Evolutionary conservation across 1,140 invertebrate species (phyloP).

Genomic region (Diabrotica undecimpunctata): DNA sequence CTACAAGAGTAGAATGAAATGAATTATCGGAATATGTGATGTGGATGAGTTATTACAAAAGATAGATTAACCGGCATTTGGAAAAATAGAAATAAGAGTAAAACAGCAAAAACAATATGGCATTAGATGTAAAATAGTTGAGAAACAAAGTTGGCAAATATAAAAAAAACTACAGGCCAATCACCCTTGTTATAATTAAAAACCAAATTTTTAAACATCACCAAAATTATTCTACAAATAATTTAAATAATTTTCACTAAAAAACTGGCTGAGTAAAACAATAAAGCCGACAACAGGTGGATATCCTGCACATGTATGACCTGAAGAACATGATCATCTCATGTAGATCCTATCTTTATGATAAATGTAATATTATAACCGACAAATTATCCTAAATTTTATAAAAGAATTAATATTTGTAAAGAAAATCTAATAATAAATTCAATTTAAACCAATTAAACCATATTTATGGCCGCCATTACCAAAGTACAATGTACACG

Average conservation of each 20-base stretch:
- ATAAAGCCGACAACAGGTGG: constrained; percentile 18
- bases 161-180: not conserved
- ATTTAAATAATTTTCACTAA: not conserved
- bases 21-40: too few relatives aligned
- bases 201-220: not conserved
- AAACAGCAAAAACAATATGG: constrained; percentile 16
- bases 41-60: too few relatives aligned
- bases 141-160: not conserved
- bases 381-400: not conserved
- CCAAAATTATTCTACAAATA: too few relatives aligned
- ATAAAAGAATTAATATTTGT: not conserved
- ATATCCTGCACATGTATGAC: constrained; percentile 9
- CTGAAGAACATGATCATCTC: not conserved
- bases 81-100: constrained; percentile 16
- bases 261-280: constrained; percentile 6
- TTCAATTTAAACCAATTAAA: constrained; percentile 24
- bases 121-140: not conserved
- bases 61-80: too few relatives aligned
- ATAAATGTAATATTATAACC: not conserved
- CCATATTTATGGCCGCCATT: constrained; percentile 48
- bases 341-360: not conserved
- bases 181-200: too few relatives aligned
- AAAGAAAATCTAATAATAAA: not conserved
- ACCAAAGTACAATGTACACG: constrained; percentile 39
- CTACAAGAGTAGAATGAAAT: too few relatives aligned